A percentile compares a stretch with the other conserved stretches of the same genome.
Evolutionary conservation across 2,888 invertebrate genomes (phyloP).

Genomic region (Tuta absoluta): DNA sequence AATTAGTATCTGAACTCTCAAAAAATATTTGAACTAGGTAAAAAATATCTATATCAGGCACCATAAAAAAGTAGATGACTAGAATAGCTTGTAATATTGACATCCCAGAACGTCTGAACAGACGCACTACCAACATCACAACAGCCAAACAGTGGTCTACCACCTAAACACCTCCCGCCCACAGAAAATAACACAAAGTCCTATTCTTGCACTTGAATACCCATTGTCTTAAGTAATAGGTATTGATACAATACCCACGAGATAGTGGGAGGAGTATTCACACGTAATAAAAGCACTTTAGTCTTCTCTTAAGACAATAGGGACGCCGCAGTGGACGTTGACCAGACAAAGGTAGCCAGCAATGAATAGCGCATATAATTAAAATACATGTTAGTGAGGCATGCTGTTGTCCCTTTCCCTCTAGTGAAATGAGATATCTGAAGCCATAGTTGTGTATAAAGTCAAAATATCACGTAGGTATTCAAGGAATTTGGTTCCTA

Average conservation of each 20-base stretch:
- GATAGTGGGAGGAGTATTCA: constrained; percentile 45
- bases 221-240: constrained; percentile 42
- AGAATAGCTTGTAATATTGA: too few species aligned
- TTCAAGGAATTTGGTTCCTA: too few species aligned
- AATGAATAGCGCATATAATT: constrained; percentile 54
- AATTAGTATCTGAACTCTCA: too few species aligned
- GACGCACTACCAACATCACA: neutral
- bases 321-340: constrained; percentile 45
- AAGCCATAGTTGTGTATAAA: neutral
- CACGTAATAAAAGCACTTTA: constrained; percentile 47
- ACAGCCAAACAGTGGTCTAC: neutral
- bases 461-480: neutral
- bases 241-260: constrained; percentile 32
- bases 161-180: neutral
- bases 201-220: constrained; percentile 29
- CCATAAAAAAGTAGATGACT: too few species aligned
- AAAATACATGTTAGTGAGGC: constrained; percentile 38
- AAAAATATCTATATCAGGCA: too few species aligned
- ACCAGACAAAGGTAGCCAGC: constrained; percentile 45
- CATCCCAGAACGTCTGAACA: neutral
- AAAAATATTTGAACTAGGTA: too few species aligned
- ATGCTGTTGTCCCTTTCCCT: constrained; percentile 11
- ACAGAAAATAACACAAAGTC: constrained; percentile 6
- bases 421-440: neutral
- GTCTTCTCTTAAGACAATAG: constrained; percentile 46